Evolutionary conservation across 2,888 invertebrate genomes (phyloP).

Genomic region (Drosophila pseudotalamancana): DNA sequence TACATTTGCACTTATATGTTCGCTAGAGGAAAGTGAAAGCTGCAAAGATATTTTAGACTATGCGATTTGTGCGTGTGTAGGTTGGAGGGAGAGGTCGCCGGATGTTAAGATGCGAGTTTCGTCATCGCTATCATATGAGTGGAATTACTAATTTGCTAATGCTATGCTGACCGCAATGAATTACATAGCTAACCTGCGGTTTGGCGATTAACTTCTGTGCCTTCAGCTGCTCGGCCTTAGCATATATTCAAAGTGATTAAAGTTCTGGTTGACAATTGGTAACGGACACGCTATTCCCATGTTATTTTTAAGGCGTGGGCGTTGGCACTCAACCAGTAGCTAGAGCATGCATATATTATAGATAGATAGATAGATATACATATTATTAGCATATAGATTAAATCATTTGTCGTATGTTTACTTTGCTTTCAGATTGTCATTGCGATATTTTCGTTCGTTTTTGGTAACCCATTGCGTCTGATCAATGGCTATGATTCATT

Average conservation of each 20-base stretch:
- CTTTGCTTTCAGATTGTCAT: constrained; percentile 88
- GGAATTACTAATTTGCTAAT: constrained; percentile 63
- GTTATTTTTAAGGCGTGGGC: constrained; percentile 45
- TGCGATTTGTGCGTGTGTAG: constrained; percentile 6
- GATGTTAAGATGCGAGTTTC: constrained; percentile 43
- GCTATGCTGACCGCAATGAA: constrained; percentile 12
- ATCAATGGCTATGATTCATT: constrained; percentile 97
- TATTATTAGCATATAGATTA: constrained; percentile 16
- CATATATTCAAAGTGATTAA: constrained; percentile 11
- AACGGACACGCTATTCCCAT: constrained; percentile 47
- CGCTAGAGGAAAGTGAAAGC: constrained; percentile 54
- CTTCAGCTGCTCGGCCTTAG: neutral
- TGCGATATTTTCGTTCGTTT: constrained; percentile 94
- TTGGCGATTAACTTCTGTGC: neutral
- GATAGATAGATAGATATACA: neutral
- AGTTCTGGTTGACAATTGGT: constrained; percentile 24
- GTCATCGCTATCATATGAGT: constrained; percentile 63
- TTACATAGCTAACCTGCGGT: too few relatives aligned
- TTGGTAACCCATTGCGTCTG: constrained; percentile 93
- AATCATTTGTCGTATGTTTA: constrained; percentile 20
- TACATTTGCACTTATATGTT: neutral
- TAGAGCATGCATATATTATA: constrained; percentile 4
- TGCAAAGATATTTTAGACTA: constrained; percentile 47
- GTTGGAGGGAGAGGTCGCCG: constrained; percentile 4
- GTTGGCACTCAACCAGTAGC: constrained; percentile 37